Base-by-base conservation (phyloP, 2,888 invertebrate genomes). In the Sinopyrophorus schimmeli region DNA sequence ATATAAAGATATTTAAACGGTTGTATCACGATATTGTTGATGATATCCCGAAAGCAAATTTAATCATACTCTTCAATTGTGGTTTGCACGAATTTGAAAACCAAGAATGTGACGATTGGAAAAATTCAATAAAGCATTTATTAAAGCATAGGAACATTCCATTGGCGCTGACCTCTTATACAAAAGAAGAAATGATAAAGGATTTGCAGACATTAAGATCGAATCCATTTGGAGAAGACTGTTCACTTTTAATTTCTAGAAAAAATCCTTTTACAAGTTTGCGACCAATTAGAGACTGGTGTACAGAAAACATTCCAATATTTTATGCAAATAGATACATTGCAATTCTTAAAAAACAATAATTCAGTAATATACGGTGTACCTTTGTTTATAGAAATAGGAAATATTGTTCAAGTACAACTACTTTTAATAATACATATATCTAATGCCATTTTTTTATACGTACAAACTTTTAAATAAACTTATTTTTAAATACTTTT, bases 51-150 rank as follows among this genome's bases (percentile, higher is more conserved):
- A 54, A 50, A 31, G 68, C 70, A n/a, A 63, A 69, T 55, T 30
- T 68, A 20, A 63, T 69, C 10, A 59, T 67, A 5, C 65, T 64
- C 1, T 68, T 69, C 47, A 72, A 71, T 51, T 67, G 68, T 55
- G 70, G 71, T 14, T 54, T 72, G 35, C 68, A 70, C 55, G 68
- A 67, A 48, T 62, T 54, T 46, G 47, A 57, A 42, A 51, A 54
- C 12, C 28, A 44, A 3, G 47, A 41, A 5, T 27, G 28, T 11
- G 64, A 69, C 52, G 54, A 58, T 3, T 72, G 72, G 71, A 37
- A 49, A 21, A 42, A 53, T 6, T 64, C 67, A 26, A 43, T 71
- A 17, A 47, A 56, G 5, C 52, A 40, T 38, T 54, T 71, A 12
- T 16, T 65, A 11, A 37, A 61, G 15, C 39, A 57, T 42, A 14